Base-by-base conservation (phyloP, 2,888 invertebrate genomes). In the Drosophila gaucha region DNA sequence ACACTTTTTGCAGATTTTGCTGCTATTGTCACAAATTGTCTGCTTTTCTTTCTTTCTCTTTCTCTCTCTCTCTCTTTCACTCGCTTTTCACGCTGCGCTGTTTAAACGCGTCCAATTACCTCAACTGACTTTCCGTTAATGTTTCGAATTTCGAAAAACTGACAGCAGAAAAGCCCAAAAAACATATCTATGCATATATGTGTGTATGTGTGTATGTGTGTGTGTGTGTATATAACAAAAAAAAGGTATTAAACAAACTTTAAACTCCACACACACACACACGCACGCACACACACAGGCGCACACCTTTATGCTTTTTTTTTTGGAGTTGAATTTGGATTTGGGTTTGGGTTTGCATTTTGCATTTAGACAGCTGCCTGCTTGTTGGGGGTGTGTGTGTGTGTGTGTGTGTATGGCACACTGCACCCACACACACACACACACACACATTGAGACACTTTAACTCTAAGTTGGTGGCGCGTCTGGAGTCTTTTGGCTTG, bases 51-150 rank as follows among this genome's bases (percentile, higher is more conserved):
- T 18, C 10, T n/a, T 20, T 5, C 38, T 20, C 6, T 46, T 5
- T 3, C n/a, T 36, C 0, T 14, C 26, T 35, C 6, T 12, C 6
- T 10, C 30, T 39, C 22, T n/a, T 38, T 51, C n/a, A 39, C 38
- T 56, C 44, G 51, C 10, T 59, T 58, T 56, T 33, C 24, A 49
- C 49, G 35, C 49, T 30, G 51, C 50, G 63, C 67, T 38, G 49
- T 54, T 73, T 73, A 44, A 73, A 78, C 82, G 84, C 88, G 84
- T 84, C 88, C 86, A 84, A 87, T 87, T 84, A 87, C 84, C 86
- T 86, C 72, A 67, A 65, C 74, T 46, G 79, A 82, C 88, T 84
- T 82, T 82, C 79, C 86, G 83, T 74, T 74, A 82, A 79, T 84
- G 88, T 73, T 83, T 79, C 68, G 63, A 71, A 85, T 83, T 76